These are phyloP conservation scores for Sebastes vulpes DNA, from an alignment of 2,797 vertebrate genomes.

Conservation along the genomic window DNA sequence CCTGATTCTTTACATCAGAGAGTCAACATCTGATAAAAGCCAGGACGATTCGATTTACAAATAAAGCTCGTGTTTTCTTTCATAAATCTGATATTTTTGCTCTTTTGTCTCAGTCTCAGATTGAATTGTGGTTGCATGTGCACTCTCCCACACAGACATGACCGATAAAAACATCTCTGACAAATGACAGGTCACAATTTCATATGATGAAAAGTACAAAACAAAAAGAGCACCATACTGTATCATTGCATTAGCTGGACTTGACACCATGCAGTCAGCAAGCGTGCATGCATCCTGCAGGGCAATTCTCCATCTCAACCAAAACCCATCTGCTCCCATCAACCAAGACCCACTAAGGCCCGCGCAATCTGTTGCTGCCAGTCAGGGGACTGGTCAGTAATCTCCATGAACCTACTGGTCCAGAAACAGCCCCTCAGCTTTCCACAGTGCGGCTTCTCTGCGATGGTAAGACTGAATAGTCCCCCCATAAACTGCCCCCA, in stretches of 20 bases:
- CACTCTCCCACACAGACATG: neutral
- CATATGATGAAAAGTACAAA: neutral
- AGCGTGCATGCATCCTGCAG: neutral
- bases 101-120: slow-evolving; percentile 8
- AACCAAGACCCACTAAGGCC: slow-evolving; percentile 1
- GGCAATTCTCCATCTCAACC: slow-evolving; percentile 12
- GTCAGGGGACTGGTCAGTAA: slow-evolving; percentile 30
- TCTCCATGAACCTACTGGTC: slow-evolving; percentile 34
- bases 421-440: slow-evolving; percentile 41
- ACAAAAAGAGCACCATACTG: neutral
- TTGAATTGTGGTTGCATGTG: neutral
- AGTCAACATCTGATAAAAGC: neutral
- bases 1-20: neutral
- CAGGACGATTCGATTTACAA: neutral
- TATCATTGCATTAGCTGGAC: neutral
- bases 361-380: slow-evolving; percentile 47
- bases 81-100: neutral
- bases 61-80: neutral
- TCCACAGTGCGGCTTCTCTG: slow-evolving; percentile 25
- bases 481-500: slow-evolving; percentile 42
- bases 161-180: slow-evolving; percentile 17
- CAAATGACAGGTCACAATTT: slow-evolving; percentile 15
- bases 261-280: neutral
- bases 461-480: slow-evolving; percentile 39
- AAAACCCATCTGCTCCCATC: slow-evolving; percentile 37